Base-by-base conservation (phyloP, 64 coral and sea anemone species). In the Acropora yongei region DNA sequence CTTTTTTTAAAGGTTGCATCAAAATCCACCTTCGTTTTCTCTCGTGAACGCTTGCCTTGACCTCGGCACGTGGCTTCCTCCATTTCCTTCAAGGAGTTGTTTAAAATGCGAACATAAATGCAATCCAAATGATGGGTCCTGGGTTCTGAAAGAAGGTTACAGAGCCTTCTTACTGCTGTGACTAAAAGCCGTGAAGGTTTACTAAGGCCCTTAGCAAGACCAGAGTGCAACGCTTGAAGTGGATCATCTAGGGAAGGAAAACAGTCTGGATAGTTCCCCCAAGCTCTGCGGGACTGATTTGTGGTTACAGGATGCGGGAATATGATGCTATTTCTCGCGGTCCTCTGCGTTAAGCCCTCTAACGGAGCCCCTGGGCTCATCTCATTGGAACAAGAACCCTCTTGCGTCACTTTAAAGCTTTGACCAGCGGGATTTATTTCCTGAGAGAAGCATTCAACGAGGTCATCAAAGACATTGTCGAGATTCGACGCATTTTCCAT, bases 131-230 rank as follows among this genome's bases (percentile, higher is more conserved):
- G 82, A 18, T 85, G 57, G 0, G 82, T 49, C 49, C 82, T 85
- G 20, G 82, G 82, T 85, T 72, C 65, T 49, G 82, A 69, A 48
- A 85, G 63, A 46, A 85, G 66, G n/a, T 85, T 65, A 49, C 82
- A 85, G 43, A 85, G 65, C 65, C 65, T 85, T 49, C 82, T 85
- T 44, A 85, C 65, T 30, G n/a, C 82, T 48, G 82, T 85, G 5
- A 85, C 65, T 17, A 85, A 49, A 11, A 58, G 57, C 1, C 82
- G 61, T 47, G 82, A 85, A 14, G 82, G 82, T 18, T 85, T 85
- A 47, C 65, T 40, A 49, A 69, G 44, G 47, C 61, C 65, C 66
- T 48, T 48, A 9, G 17, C 63, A 6, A 85, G 61, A 2, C 82
- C 82, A 71, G 72, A 69, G 65, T 85, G 44, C 20, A 85, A 85